These are phyloP conservation scores for Cosmia trapezina DNA, from an alignment of 2,888 invertebrate species.

Conservation along the genomic window DNA sequence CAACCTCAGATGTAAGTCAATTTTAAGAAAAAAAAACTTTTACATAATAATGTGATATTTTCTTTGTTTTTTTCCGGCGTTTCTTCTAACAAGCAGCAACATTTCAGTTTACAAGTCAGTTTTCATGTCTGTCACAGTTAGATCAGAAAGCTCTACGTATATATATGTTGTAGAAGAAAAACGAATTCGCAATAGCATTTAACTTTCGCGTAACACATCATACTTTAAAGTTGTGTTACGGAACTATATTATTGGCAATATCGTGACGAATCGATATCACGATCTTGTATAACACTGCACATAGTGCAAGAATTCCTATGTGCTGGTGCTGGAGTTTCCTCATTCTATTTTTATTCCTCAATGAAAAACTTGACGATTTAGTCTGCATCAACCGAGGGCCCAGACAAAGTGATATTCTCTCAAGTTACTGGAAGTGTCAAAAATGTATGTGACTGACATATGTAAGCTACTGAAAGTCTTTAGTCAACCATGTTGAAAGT, in stretches of 20 bases:
- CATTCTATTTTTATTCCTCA: constrained; percentile 27
- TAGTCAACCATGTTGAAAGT: not conserved
- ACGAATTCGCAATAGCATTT: not conserved
- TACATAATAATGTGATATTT: not conserved
- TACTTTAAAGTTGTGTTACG: constrained; percentile 29
- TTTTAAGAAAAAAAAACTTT: not conserved
- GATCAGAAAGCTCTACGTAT: not conserved
- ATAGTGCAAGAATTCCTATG: constrained; percentile 39
- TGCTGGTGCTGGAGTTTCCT: constrained; percentile 37
- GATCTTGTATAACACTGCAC: constrained; percentile 40
- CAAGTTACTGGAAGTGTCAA: not conserved
- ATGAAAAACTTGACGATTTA: constrained; percentile 5
- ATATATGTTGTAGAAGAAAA: not conserved
- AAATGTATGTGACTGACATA: not conserved
- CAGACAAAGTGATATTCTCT: not conserved
- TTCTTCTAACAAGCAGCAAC: not conserved
- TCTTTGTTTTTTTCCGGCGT: not conserved
- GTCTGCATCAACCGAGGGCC: not conserved
- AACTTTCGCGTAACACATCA: constrained; percentile 11
- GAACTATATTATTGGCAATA: constrained; percentile 47
- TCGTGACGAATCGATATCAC: constrained; percentile 58
- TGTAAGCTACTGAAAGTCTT: not conserved
- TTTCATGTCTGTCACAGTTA: not conserved
- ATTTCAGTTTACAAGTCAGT: not conserved
- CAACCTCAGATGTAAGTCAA: too few species aligned